Evolutionary conservation across 2,797 vertebrate genomes (phyloP).

Genomic region (Danio albolineatus): DNA sequence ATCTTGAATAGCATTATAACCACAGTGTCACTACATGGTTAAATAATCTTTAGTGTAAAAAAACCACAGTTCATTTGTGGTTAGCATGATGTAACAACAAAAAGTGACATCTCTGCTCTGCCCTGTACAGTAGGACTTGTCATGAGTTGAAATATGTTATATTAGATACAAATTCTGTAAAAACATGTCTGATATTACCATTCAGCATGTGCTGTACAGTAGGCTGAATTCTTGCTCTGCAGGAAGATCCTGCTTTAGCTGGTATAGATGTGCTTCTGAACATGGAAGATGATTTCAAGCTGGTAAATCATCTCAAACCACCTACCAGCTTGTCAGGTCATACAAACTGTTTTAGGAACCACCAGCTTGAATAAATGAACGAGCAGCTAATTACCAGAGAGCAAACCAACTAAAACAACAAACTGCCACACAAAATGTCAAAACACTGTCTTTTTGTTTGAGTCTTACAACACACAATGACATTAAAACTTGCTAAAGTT

Average conservation of each 20-base stretch:
- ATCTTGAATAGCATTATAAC: no score
- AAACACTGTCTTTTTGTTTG: not conserved
- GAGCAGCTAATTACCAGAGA: not conserved
- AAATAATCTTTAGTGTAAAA: no score
- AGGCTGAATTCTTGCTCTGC: conserved; percentile 22
- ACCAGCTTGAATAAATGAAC: not conserved
- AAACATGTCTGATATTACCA: not conserved
- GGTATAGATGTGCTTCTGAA: not conserved
- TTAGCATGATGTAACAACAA: no score
- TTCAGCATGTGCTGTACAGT: not conserved
- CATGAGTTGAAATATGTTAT: not conserved
- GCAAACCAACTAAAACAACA: not conserved
- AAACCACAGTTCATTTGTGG: no score
- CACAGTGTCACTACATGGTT: no score
- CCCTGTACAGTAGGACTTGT: not conserved
- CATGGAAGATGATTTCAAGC: not conserved
- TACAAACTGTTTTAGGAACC: not conserved
- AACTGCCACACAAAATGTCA: not conserved
- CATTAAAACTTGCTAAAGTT: not conserved
- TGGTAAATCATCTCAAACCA: not conserved
- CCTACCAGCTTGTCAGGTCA: no score
- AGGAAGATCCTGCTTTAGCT: conserved; percentile 6
- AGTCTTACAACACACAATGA: not conserved
- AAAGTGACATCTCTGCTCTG: no score
- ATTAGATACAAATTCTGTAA: not conserved